phyloP scores from a whole-genome alignment of 2,797 vertebrate species.

The Hemitrygon akajei region DNA sequence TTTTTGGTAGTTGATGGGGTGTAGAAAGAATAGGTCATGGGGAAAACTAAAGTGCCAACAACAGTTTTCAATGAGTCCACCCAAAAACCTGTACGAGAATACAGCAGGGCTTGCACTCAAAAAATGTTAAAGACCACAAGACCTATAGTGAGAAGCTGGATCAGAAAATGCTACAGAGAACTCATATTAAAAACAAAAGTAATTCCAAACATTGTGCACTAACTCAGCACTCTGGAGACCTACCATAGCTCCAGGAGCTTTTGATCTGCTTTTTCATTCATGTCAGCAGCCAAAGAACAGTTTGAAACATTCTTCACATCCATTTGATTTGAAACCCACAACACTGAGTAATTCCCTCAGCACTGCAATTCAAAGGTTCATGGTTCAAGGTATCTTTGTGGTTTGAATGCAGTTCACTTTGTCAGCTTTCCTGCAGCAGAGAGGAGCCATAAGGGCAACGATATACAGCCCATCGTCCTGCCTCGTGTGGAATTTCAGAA shows the following conservation, averaged over 20 bases:
- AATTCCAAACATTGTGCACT: background rate
- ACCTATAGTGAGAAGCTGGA: background rate
- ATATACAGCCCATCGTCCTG: no score
- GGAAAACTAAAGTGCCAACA: background rate
- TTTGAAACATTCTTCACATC: background rate
- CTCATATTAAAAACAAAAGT: background rate
- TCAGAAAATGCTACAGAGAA: conserved; percentile 14
- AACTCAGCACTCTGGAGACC: background rate
- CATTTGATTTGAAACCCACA: background rate
- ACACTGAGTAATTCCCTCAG: background rate
- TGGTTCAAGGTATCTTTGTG: background rate
- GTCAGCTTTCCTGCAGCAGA: no score
- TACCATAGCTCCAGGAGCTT: background rate
- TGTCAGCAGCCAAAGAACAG: background rate
- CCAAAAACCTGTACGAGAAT: background rate
- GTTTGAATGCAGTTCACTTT: background rate
- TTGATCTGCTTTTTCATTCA: background rate
- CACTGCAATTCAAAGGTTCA: no score
- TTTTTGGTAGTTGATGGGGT: no score
- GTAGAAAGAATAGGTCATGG: no score
- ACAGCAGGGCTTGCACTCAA: background rate
- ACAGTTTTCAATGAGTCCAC: background rate
- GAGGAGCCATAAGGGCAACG: no score
- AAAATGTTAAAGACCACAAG: background rate
- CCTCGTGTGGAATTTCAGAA: no score